Evolutionary conservation across 1,140 invertebrate species (phyloP).

Genomic region (Nephotettix cincticeps): DNA sequence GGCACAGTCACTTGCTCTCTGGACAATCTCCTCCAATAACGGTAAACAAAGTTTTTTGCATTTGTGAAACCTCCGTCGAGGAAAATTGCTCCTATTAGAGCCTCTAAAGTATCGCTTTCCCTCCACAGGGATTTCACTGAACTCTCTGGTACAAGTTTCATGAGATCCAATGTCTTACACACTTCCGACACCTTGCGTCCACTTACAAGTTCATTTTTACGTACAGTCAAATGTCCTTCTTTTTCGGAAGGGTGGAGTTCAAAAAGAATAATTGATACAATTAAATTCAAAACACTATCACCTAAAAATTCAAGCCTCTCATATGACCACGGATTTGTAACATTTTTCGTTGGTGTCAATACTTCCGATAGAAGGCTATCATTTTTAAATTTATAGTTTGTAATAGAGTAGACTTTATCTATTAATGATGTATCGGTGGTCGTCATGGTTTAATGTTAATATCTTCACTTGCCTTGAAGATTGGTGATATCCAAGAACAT

Average conservation of each 20-base stretch:
- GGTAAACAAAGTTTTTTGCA: not conserved
- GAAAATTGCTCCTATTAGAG: not conserved
- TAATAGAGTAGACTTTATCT: not conserved
- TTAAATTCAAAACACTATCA: not conserved
- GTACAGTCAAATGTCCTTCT: not conserved
- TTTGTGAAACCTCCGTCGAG: not conserved
- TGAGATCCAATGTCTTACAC: not conserved
- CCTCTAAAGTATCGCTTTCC: not conserved
- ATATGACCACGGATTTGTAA: not conserved
- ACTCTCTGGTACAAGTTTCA: not conserved
- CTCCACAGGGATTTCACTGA: not conserved
- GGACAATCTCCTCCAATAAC: not conserved
- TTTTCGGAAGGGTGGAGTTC: not conserved
- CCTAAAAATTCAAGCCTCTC: slow-evolving; percentile 1
- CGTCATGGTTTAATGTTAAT: too few relatives aligned
- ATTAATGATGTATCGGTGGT: not conserved
- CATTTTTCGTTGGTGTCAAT: not conserved
- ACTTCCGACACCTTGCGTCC: not conserved
- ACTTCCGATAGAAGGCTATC: not conserved
- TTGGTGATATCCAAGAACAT: too few relatives aligned
- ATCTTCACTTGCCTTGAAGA: too few relatives aligned
- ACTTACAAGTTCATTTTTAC: not conserved
- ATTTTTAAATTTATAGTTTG: slow-evolving; percentile 3
- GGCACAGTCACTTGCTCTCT: not conserved
- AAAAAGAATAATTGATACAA: not conserved